phyloP scores from a whole-genome alignment of 2,113 vertebrate species.

The Archocentrus centrarchus region DNA sequence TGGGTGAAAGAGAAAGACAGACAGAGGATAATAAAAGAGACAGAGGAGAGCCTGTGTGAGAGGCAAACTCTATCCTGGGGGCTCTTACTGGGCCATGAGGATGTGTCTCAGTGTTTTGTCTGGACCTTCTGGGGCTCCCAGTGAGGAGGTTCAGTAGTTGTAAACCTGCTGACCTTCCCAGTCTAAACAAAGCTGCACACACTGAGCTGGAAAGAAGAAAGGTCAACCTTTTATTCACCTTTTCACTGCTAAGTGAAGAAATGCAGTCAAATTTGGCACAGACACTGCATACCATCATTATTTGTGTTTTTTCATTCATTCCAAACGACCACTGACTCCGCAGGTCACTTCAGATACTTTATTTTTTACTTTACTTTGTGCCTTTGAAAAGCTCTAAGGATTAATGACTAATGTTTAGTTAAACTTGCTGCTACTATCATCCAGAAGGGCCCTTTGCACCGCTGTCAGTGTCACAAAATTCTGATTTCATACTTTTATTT shows the following conservation, averaged over 20 bases:
- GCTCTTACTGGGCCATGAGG: constrained; percentile 53
- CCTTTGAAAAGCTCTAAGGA: background rate
- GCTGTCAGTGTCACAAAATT: too few relatives aligned
- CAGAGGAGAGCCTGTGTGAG: constrained; percentile 55
- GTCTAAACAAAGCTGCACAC: constrained; percentile 62
- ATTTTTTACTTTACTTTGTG: too few relatives aligned
- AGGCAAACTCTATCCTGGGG: constrained; percentile 47
- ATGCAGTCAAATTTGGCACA: background rate
- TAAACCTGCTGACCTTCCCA: constrained; percentile 69
- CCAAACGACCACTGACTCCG: background rate
- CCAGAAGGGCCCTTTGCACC: too few relatives aligned
- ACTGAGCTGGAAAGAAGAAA: constrained; percentile 28
- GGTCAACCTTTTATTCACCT: background rate
- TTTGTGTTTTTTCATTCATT: background rate
- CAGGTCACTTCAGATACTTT: background rate
- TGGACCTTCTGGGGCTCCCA: constrained; percentile 64
- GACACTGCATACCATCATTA: background rate
- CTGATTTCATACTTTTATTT: too few relatives aligned
- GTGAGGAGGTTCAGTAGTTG: constrained; percentile 56
- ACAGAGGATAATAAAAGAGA: constrained; percentile 65
- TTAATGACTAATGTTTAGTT: background rate
- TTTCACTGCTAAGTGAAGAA: constrained; percentile 16
- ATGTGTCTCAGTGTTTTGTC: constrained; percentile 64
- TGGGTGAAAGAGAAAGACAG: constrained; percentile 52
- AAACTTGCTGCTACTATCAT: too few relatives aligned